Conservation (phyloP, 2,797 vertebrate genomes). For the Podarcis lilfordi region DNA sequence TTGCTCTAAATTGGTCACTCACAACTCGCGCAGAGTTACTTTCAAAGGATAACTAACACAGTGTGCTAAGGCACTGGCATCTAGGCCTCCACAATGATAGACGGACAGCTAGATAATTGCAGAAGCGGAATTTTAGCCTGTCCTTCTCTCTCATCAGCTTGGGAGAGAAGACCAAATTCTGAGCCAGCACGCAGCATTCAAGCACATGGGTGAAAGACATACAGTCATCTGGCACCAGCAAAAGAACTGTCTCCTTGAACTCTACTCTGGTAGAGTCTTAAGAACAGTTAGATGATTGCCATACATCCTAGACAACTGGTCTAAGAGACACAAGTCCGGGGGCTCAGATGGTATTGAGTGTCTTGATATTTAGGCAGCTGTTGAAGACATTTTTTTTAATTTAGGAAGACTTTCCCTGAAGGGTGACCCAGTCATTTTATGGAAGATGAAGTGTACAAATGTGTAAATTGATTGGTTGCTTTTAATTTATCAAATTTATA, state of each 20-base stretch:
- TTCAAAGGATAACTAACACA: not conserved
- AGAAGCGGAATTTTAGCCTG: not conserved
- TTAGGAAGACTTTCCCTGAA: not conserved
- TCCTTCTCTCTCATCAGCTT: not conserved
- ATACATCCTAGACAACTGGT: not conserved
- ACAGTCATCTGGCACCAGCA: not conserved
- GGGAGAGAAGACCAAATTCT: not conserved
- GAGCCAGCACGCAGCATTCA: not conserved
- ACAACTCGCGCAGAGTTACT: accelerated
- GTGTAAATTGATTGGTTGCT: too few species aligned
- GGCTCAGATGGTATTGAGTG: not conserved
- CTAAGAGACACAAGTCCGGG: not conserved
- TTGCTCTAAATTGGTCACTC: accelerated
- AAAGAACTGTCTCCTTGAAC: not conserved
- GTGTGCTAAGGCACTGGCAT: not conserved
- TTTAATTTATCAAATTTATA: too few species aligned
- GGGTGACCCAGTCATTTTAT: too few species aligned
- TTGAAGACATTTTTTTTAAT: not conserved
- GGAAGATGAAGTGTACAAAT: too few species aligned
- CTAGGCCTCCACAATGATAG: constrained; percentile 18
- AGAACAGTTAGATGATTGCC: not conserved
- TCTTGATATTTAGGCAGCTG: not conserved
- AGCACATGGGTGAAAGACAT: not conserved
- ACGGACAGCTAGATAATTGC: not conserved
- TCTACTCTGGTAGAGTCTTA: not conserved